Percentiles rank a stretch among this genome's conserved stretches.
Conservation (phyloP, 2,797 vertebrate species). For the Ateles fusciceps region DNA sequence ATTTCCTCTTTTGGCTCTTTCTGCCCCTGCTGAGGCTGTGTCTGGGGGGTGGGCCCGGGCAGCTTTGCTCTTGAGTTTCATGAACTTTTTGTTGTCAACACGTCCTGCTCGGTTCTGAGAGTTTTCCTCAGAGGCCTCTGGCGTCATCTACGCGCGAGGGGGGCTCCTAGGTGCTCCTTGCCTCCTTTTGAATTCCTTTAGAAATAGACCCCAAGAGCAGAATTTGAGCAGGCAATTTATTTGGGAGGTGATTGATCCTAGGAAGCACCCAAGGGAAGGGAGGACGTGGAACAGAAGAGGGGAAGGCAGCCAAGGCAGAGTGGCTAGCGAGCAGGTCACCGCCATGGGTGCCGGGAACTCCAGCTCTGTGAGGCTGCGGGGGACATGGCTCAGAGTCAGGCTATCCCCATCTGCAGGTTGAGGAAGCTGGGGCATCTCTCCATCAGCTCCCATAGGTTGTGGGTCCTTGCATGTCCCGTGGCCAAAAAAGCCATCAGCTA, state of each 20-base stretch:
- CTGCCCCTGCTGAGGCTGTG: background rate
- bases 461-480: background rate
- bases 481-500: background rate
- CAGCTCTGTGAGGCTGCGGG: background rate
- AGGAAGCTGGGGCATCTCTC: background rate
- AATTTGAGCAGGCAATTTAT: background rate
- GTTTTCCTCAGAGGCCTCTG: background rate
- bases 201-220: background rate
- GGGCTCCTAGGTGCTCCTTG: background rate
- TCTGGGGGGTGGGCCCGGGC: background rate
- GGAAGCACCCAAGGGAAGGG: background rate
- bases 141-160: background rate
- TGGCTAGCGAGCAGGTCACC: background rate
- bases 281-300: background rate
- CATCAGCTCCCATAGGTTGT: accelerated
- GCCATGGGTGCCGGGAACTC: background rate
- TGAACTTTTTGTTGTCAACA: background rate
- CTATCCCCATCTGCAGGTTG: too few relatives aligned
- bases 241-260: background rate
- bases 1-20: background rate
- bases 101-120: background rate
- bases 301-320: background rate
- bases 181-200: background rate
- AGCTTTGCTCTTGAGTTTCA: background rate
- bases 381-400: background rate